Evolutionary conservation across 2,797 vertebrate species (phyloP), one percentile per base, ranked within the genome.

Genomic region (Ciconia nigra): DNA sequence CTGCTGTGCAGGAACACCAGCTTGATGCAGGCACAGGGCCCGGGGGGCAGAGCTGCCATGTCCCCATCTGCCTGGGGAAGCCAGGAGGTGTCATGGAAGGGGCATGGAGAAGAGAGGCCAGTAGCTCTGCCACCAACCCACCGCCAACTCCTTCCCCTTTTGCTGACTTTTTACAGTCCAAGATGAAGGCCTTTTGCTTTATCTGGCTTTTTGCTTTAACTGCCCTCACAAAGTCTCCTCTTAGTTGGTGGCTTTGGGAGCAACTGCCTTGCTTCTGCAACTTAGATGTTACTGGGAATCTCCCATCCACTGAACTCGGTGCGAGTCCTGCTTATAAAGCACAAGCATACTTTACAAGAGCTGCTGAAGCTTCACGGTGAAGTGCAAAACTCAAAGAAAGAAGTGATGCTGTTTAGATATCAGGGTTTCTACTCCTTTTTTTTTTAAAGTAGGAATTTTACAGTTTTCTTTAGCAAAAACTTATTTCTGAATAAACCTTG

Each of bases 1-100:
- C 31, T 2, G 1, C 42, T 28, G 31, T 31, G 44, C 1, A 1
- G 85, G 55, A 57, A 24, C 3, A 1, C 29, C 37, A 54, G 52
- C 57, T 55, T 1, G 3, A 37, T 28, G 52, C 44, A 67, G 57
- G 31, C 24, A 4, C 8, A 15, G 24, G 37, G 25, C 11, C 26
- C 0, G 3, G 14, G 4, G 35, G 65, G 16, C 59, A 82, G 55
- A 61, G n/a, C 15, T 52, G 11, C 33, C 29, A 2, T 31, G n/a
- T 47, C 51, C 49, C 46, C 10, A 9, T 79, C 65, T 55, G 42
- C 35, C 15, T 1, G 2, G 42, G 74, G 35, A 91, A 57, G 35
- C 2, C 33, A 5, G 7, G 5, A 76, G 21, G 3, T 33, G 6
- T 54, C 51, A 24, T 9, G 41, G 42, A 83, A 57, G 24, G 14